Conservation (phyloP, 2,113 vertebrate genomes). For the Opisthocomus hoazin region DNA sequence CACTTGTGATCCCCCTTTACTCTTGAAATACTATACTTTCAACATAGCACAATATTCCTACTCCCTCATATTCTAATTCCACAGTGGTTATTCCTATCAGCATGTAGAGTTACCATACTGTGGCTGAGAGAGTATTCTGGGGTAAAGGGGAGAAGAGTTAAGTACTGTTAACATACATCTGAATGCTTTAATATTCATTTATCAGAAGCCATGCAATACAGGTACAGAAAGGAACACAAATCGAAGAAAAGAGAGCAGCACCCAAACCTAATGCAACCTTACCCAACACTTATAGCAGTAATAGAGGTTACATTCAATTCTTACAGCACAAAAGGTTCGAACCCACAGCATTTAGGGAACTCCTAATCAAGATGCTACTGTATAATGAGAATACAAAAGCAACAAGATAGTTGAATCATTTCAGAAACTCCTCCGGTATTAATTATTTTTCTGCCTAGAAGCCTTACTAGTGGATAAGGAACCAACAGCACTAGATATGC, state of each 20-base stretch:
- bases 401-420: not conserved
- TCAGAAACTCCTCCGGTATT: not conserved
- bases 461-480: not conserved
- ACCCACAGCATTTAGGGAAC: not conserved
- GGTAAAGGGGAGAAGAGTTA: not conserved
- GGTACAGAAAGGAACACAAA: not conserved
- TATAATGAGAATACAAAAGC: constrained; percentile 1
- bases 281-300: not conserved
- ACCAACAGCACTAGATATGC: not conserved
- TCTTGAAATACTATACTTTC: not conserved
- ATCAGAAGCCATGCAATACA: not conserved
- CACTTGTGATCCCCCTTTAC: not conserved
- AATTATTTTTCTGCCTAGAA: not conserved
- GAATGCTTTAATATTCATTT: not conserved
- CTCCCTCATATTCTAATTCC: not conserved
- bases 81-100: not conserved
- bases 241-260: not conserved
- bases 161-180: not conserved
- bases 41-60: not conserved
- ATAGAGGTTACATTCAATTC: not conserved
- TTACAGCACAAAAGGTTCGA: not conserved
- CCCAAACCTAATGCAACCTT: not conserved
- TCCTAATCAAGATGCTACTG: not conserved
- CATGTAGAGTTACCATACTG: not conserved
- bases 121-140: not conserved